Evolutionary conservation across 2,888 invertebrate genomes (phyloP).

Genomic region (Hypomecis punctinalis): DNA sequence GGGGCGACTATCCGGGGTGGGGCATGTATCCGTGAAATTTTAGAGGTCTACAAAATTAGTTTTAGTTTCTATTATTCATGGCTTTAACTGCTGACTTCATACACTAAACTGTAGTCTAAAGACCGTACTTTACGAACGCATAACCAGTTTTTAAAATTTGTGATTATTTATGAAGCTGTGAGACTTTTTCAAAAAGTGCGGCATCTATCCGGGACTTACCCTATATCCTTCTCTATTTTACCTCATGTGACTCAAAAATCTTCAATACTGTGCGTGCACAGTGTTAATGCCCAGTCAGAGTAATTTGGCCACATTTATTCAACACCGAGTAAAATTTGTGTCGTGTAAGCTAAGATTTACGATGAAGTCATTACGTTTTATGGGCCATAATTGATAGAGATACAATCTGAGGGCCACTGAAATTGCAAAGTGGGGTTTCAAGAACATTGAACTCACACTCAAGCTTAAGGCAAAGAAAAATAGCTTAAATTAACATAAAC

Average conservation of each 20-base stretch:
- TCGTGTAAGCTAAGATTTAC: conserved; percentile 82
- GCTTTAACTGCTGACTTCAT: too few species aligned
- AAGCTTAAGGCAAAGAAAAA: conserved; percentile 77
- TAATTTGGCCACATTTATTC: conserved; percentile 79
- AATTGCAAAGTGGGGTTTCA: conserved; percentile 79
- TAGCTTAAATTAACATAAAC: conserved; percentile 70
- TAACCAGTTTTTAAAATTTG: too few species aligned
- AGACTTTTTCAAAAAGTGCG: too few species aligned
- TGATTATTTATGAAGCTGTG: too few species aligned
- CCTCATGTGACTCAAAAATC: background rate
- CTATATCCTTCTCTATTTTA: too few species aligned
- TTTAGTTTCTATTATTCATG: too few species aligned
- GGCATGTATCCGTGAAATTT: too few species aligned
- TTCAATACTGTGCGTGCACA: background rate
- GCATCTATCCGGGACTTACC: too few species aligned
- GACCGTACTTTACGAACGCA: too few species aligned
- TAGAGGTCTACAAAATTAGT: too few species aligned
- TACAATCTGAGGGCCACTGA: conserved; percentile 76
- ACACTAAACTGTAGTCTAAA: too few species aligned
- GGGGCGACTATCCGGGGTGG: too few species aligned
- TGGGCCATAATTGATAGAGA: conserved; percentile 84
- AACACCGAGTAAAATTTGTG: conserved; percentile 78
- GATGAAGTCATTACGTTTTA: conserved; percentile 84
- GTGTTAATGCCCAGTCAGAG: conserved; percentile 37
- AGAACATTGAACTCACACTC: conserved; percentile 68